Evolutionary conservation across 2,888 invertebrate species (phyloP), one percentile per base, ranked within the genome.

Genomic region (Periphyllus acericola): DNA sequence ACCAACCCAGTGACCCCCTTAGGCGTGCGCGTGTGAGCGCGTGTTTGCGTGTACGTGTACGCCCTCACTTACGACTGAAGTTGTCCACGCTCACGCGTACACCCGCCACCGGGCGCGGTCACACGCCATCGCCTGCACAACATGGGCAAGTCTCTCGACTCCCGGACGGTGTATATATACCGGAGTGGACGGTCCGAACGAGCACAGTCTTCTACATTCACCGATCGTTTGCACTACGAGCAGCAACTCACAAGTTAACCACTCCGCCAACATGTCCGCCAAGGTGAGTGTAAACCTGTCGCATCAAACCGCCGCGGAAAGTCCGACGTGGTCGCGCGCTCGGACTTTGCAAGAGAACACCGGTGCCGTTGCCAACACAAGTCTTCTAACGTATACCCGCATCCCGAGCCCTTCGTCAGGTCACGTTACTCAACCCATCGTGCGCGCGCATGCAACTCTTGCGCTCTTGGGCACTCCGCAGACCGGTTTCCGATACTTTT

Each of bases 241-340:
- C 29, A 71, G 29, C 68, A 29, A 29, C 29, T 9, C 1, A 68
- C n/a, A n/a, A 68, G 46, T 40, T 25, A 46, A 46, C 40, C 11
- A 78, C 40, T 40, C 76, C 29, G 8, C 1, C 78, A 55, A 78
- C 52, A 78, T 78, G 78, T 78, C 78, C 17, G 78, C 78, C 11
- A 78, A 78, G 52, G 78, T 78, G 29, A 78, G 78, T 55, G 29
- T 11, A n/a, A n/a, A n/a, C n/a, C n/a, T n/a, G n/a, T n/a, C n/a
- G n/a, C n/a, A n/a, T n/a, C n/a, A n/a, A n/a, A n/a, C n/a, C n/a
- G n/a, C n/a, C n/a, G n/a, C n/a, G n/a, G n/a, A n/a, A n/a, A n/a
- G n/a, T n/a, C n/a, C n/a, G n/a, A 3, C 46, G 46, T 1, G 46
- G 14, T 46, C 14, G 14, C 14, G 3, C 11, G 46, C 46, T 46